Evolutionary conservation across 2,113 vertebrate genomes (phyloP).

Genomic region (Crotalus horridus): DNA sequence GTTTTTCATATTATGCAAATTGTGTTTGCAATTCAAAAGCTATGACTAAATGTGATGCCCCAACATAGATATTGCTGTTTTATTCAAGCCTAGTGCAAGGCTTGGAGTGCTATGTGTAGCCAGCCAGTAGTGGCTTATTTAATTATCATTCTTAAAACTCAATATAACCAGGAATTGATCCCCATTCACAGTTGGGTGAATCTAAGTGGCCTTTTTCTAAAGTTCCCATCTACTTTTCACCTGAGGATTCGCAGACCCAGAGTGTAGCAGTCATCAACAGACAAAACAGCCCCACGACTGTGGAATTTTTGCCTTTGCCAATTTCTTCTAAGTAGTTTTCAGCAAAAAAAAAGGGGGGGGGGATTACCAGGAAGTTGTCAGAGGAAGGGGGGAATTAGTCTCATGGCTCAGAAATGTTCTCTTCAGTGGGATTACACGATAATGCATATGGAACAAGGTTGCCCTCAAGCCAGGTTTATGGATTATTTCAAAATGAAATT

Average conservation of each 20-base stretch:
- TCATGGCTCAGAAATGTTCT: conserved; percentile 54
- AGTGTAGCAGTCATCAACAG: no score
- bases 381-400: conserved; percentile 45
- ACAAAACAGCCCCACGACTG: not conserved
- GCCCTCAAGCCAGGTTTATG: conserved; percentile 67
- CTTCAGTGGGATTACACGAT: conserved; percentile 64
- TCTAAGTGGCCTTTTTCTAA: not conserved
- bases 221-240: not conserved
- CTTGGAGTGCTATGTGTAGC: not conserved
- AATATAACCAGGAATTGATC: not conserved
- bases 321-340: conserved; percentile 50
- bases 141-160: not conserved
- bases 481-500: conserved; percentile 72
- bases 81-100: not conserved
- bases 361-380: conserved; percentile 61
- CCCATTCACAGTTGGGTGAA: not conserved
- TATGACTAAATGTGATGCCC: not conserved
- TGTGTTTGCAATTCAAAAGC: not conserved
- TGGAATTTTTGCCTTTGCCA: conserved; percentile 25
- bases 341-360: conserved; percentile 22
- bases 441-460: conserved; percentile 59
- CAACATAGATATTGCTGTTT: not conserved
- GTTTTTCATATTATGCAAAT: not conserved
- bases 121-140: not conserved
- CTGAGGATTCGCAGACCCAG: no score